A percentile compares a stretch with the other conserved stretches of the same genome.
Conservation (phyloP, 2,113 vertebrate genomes). For the Cyanocitta stelleri region DNA sequence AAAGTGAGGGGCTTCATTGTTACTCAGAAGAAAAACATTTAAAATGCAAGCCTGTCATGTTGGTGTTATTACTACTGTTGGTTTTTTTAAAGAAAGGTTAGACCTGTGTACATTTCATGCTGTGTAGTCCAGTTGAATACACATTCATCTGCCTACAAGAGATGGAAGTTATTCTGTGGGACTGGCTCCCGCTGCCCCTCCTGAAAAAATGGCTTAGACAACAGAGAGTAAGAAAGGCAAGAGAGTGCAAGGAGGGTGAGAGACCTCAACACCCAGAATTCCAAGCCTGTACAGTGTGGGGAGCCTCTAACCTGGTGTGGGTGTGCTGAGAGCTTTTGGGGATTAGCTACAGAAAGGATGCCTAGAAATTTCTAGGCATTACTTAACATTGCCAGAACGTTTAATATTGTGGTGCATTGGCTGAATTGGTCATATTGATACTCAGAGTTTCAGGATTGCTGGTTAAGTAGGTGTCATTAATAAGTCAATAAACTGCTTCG, state of each 20-base stretch:
- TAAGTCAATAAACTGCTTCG: background rate
- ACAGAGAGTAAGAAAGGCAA: background rate
- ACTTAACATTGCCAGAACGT: background rate
- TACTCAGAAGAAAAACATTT: background rate
- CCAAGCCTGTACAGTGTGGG: fast-evolving
- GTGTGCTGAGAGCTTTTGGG: background rate
- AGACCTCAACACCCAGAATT: background rate
- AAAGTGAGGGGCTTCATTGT: background rate
- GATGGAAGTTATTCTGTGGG: background rate
- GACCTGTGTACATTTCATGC: background rate
- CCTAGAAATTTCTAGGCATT: background rate
- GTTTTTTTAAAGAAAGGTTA: background rate
- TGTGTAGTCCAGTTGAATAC: background rate
- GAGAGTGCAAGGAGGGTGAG: background rate
- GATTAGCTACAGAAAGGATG: background rate
- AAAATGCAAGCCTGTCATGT: background rate
- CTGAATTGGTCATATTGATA: background rate
- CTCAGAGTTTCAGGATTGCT: background rate
- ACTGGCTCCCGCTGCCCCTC: background rate
- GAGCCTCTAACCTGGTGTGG: background rate
- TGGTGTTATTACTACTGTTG: background rate
- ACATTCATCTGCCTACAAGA: background rate
- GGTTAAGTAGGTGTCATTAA: background rate
- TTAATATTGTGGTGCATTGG: background rate
- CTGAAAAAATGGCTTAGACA: background rate